Base-by-base conservation (phyloP, 2,113 vertebrate species). In the Spea multiplicata region DNA sequence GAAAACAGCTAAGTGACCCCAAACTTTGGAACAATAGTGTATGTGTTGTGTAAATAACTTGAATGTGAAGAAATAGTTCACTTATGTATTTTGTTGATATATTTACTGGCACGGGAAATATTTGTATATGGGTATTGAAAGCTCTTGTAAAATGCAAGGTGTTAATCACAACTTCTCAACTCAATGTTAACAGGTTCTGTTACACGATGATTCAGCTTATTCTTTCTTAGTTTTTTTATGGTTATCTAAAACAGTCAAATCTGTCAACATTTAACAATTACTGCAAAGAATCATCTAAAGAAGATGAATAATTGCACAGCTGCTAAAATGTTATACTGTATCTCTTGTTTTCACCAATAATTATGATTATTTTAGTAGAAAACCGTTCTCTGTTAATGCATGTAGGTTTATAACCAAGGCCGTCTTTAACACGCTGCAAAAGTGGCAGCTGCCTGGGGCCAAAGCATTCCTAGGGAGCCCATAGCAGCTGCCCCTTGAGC, bases 301-400 rank as follows among this genome's bases (percentile, higher is more conserved):
- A 13, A 12, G 4, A 59, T 59, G 55, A 12, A 59, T 59, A 86
- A n/a, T 84, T 76, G 79, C 78, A 74, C 16, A 70, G 61, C 44
- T 66, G 73, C 79, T 73, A 75, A 69, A 82, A 68, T 71, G 44
- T 66, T 78, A 52, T 66, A 64, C 64, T 6, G 77, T 73, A 82
- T 59, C 6, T 55, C 0, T 64, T 46, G 5, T 49, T 83, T 82
- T 85, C 8, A 8, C 73, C 17, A 44, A 3, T 30, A 30, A 30
- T 30, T 30, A 30, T 30, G 30, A 30, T 30, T 30, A 1, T 30
- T 30, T 30, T 30, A 30, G 30, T 30, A 30, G n/a, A n/a, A n/a
- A n/a, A n/a, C n/a, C n/a, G n/a, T n/a, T n/a, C n/a, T n/a, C n/a
- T n/a, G n/a, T n/a, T n/a, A n/a, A n/a, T n/a, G n/a, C n/a, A n/a